These are phyloP conservation scores for Tinamus guttatus DNA, from an alignment of 2,113 vertebrate genomes.

Conservation along the genomic window DNA sequence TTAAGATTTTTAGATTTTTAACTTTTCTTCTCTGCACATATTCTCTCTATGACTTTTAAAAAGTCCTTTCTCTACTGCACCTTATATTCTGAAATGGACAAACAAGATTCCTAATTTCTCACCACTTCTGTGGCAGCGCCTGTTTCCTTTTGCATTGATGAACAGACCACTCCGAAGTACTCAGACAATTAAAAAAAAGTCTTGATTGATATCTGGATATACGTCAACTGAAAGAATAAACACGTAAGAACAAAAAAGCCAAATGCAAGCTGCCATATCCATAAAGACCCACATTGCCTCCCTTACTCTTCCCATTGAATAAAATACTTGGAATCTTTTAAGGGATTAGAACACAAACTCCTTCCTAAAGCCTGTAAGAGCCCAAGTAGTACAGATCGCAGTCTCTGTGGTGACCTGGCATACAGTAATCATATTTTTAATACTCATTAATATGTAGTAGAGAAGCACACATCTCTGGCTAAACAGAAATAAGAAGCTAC, in stretches of 20 bases:
- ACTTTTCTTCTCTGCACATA: background rate
- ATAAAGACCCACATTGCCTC: background rate
- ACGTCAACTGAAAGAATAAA: background rate
- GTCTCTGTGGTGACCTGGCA: background rate
- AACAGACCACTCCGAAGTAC: background rate
- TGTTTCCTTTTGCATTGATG: background rate
- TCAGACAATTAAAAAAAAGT: background rate
- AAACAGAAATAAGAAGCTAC: too few species aligned
- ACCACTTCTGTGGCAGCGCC: background rate
- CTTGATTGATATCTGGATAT: background rate
- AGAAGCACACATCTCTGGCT: too few species aligned
- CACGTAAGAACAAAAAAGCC: background rate
- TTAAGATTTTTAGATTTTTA: background rate
- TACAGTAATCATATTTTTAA: background rate
- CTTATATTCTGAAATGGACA: background rate
- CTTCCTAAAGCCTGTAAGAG: background rate
- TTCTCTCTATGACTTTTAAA: background rate
- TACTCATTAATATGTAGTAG: background rate
- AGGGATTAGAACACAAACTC: background rate
- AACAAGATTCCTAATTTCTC: background rate
- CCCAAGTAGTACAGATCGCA: background rate
- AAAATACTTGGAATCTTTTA: background rate
- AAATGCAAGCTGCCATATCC: background rate
- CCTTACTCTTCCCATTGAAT: background rate
- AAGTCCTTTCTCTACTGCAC: background rate